phyloP scores from a whole-genome alignment of 2,113 vertebrate genomes.

The Mesocricetus auratus region DNA sequence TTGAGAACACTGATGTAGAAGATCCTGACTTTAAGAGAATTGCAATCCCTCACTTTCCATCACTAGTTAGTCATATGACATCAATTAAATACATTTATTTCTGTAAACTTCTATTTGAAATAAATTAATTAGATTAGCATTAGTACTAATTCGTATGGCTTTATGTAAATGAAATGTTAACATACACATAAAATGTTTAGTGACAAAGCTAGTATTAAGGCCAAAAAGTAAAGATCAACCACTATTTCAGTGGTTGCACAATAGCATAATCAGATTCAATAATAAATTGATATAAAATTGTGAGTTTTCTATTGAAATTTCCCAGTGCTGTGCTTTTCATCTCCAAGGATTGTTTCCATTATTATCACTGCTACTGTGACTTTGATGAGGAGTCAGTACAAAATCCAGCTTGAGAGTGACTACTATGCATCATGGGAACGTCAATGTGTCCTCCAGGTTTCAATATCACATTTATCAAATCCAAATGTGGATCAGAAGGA shows the following conservation, averaged over 20 bases:
- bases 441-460: background rate
- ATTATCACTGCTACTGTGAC: background rate
- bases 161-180: background rate
- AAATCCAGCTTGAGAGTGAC: background rate
- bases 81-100: slow-evolving; percentile 41
- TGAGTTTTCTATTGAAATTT: background rate
- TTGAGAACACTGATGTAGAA: background rate
- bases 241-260: background rate
- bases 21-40: background rate
- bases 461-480: background rate
- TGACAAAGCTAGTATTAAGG: background rate
- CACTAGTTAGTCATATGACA: background rate
- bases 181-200: background rate
- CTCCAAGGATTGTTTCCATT: background rate
- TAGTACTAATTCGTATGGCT: background rate
- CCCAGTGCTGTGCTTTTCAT: background rate
- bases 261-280: background rate
- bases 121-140: background rate
- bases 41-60: background rate
- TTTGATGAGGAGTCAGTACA: background rate
- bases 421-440: background rate
- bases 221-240: background rate
- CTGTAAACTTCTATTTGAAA: slow-evolving; percentile 22
- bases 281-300: background rate
- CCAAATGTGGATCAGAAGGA: background rate